A percentile compares a stretch with the other conserved stretches of the same genome.
Conservation (phyloP, 2,113 vertebrate species). For the Prietella phreatophila region DNA sequence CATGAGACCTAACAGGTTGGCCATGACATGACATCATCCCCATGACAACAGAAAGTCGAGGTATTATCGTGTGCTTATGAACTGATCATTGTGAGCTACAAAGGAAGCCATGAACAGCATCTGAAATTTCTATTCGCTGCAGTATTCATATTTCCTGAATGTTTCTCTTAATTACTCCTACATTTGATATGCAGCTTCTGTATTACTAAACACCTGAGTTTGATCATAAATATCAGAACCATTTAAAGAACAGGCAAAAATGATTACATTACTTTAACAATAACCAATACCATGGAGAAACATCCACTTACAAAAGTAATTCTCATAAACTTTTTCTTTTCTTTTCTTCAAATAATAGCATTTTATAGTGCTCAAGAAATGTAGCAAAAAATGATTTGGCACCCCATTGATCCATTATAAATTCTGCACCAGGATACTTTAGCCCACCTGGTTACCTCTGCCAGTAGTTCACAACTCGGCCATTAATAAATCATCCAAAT, state of each 20-base stretch:
- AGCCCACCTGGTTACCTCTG: background rate
- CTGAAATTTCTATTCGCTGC: background rate
- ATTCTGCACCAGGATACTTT: background rate
- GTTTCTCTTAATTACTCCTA: background rate
- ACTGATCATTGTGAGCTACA: background rate
- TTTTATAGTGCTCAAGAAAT: background rate
- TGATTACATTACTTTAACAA: background rate
- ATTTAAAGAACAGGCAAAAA: background rate
- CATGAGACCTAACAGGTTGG: background rate
- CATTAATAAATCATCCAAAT: background rate
- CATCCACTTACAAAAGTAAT: background rate
- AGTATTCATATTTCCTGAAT: background rate
- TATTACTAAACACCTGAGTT: background rate
- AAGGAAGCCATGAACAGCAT: background rate
- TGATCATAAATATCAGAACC: background rate
- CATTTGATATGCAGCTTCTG: background rate
- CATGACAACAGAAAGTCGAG: constrained; percentile 26
- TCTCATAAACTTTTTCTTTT: background rate
- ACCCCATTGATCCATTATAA: background rate
- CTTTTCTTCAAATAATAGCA: background rate
- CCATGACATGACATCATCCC: background rate
- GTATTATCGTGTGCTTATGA: constrained; percentile 12
- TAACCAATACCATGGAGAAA: background rate
- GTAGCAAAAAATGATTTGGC: background rate
- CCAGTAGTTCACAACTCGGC: background rate